Conservation (phyloP, 2,888 invertebrate species). For the Gastrophysa polygoni region DNA sequence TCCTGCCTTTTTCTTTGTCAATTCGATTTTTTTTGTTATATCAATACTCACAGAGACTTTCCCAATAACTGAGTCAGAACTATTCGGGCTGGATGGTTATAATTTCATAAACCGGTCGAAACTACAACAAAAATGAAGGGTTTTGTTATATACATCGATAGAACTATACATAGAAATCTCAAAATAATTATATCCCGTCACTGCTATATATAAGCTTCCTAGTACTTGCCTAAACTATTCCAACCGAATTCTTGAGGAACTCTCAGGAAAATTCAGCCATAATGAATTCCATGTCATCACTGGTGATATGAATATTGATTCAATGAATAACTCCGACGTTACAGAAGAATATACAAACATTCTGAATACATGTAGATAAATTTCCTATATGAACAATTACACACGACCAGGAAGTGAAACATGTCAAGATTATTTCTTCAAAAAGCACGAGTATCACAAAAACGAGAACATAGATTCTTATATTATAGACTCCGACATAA, state of each 20-base stretch:
- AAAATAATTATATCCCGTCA: slow-evolving; percentile 8
- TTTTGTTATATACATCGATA: slow-evolving; percentile 2
- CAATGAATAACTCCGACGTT: slow-evolving; percentile 7
- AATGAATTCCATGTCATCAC: not conserved
- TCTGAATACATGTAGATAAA: not conserved
- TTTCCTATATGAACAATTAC: slow-evolving; percentile 10
- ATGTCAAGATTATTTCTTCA: slow-evolving; percentile 13
- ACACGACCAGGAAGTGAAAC: slow-evolving; percentile 13
- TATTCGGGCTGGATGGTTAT: slow-evolving; percentile 8
- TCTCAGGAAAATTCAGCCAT: slow-evolving; percentile 8
- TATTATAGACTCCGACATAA: no score
- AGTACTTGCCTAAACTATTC: slow-evolving; percentile 15
- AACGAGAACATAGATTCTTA: no score
- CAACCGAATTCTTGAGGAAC: not conserved
- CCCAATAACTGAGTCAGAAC: not conserved
- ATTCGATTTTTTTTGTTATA: slow-evolving; percentile 11
- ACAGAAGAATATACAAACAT: slow-evolving; percentile 13
- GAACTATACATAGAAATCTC: not conserved
- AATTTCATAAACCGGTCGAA: not conserved
- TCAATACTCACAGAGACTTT: slow-evolving; percentile 10
- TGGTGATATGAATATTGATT: slow-evolving; percentile 8
- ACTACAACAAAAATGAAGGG: slow-evolving; percentile 12
- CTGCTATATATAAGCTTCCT: slow-evolving; percentile 10
- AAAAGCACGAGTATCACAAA: no score
- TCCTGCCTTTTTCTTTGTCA: no score